Conservation (phyloP, 2,888 invertebrate genomes). For the Thymelicus sylvestris region DNA sequence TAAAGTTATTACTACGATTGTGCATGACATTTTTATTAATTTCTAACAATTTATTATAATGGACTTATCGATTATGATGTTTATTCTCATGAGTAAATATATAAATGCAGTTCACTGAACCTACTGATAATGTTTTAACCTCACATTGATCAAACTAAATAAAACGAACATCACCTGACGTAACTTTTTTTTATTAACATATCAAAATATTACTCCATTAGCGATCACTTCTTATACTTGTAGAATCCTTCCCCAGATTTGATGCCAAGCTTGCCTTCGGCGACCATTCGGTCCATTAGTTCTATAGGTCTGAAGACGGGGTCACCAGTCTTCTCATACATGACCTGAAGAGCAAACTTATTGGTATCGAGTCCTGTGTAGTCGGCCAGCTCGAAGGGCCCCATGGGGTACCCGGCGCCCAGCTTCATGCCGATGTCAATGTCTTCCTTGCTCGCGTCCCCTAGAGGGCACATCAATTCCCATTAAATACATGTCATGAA, state of each 20-base stretch:
- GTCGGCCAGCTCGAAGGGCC: slow-evolving; percentile 94
- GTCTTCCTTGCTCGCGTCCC: slow-evolving; percentile 89
- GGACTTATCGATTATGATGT: too few relatives aligned
- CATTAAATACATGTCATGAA: too few relatives aligned
- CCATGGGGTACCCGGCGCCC: slow-evolving; percentile 96
- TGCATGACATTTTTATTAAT: too few relatives aligned
- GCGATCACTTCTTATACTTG: slow-evolving; percentile 82
- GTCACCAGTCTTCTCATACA: slow-evolving; percentile 86
- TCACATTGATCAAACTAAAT: neutral
- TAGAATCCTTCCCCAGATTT: slow-evolving; percentile 95
- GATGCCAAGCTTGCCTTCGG: slow-evolving; percentile 91
- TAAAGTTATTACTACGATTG: too few relatives aligned
- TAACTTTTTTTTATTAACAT: neutral
- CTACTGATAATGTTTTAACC: too few relatives aligned
- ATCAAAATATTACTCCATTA: neutral
- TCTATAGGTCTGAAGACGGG: slow-evolving; percentile 84
- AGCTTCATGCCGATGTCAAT: slow-evolving; percentile 96
- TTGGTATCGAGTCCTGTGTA: slow-evolving; percentile 94
- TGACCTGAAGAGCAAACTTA: slow-evolving; percentile 90
- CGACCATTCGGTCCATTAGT: slow-evolving; percentile 88
- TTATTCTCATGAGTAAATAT: too few relatives aligned
- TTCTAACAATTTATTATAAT: too few relatives aligned
- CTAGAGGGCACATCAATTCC: slow-evolving; percentile 56
- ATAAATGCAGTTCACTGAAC: too few relatives aligned
- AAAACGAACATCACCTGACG: neutral